Percentiles rank a stretch among this genome's conserved stretches.
phyloP scores from a whole-genome alignment of 2,113 vertebrate species.

The Dunckerocampus dactyliophorus region DNA sequence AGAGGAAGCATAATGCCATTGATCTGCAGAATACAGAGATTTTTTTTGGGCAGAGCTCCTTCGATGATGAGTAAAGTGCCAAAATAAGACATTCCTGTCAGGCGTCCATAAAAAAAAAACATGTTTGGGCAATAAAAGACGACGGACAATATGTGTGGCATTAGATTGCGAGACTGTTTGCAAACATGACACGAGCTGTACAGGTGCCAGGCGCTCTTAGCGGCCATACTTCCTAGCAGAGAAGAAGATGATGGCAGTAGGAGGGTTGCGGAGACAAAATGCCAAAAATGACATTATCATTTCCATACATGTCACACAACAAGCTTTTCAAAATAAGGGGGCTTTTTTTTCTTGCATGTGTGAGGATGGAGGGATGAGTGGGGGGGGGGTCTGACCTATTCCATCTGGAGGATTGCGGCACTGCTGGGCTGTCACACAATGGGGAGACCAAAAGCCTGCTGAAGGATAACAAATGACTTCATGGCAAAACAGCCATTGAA shows the following conservation, averaged over 20 bases:
- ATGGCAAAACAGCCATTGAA: conserved; percentile 98
- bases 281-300: conserved; percentile 86
- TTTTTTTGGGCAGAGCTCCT: conserved; percentile 45
- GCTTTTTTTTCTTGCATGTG: conserved; percentile 16
- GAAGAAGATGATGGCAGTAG: conserved; percentile 51
- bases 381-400: conserved; percentile 74
- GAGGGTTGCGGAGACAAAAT: conserved; percentile 65
- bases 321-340: conserved; percentile 74
- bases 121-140: conserved; percentile 56
- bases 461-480: conserved; percentile 99
- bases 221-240: conserved; percentile 67
- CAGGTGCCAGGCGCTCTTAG: conserved; percentile 50
- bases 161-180: conserved; percentile 54
- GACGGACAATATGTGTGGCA: conserved; percentile 65
- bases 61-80: conserved; percentile 38
- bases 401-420: conserved; percentile 96
- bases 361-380: conserved; percentile 9
- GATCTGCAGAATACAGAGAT: conserved; percentile 43
- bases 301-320: conserved; percentile 77
- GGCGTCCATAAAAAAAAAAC: conserved; percentile 43
- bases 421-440: conserved; percentile 93
- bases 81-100: conserved; percentile 49
- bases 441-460: conserved; percentile 91
- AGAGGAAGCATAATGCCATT: conserved; percentile 42
- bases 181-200: conserved; percentile 53